These are phyloP conservation scores for Coleophora flavipennella DNA, from an alignment of 2,888 invertebrate genomes.

Conservation along the genomic window DNA sequence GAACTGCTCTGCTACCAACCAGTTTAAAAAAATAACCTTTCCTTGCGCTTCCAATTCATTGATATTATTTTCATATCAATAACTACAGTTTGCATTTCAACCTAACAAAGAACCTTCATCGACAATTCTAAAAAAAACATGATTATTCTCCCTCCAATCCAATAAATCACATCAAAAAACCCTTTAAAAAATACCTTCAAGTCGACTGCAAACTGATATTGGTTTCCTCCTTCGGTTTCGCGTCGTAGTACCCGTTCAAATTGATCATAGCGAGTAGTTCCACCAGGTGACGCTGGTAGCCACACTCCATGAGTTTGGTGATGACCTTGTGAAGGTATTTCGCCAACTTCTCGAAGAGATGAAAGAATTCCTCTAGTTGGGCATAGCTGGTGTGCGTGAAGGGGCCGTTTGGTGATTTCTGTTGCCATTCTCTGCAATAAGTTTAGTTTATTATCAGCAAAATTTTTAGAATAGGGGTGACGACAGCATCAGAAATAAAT, in stretches of 20 bases:
- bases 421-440: constrained; percentile 71
- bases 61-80: too few relatives aligned
- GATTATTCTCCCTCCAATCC: too few relatives aligned
- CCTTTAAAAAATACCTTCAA: neutral
- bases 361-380: constrained; percentile 72
- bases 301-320: constrained; percentile 75
- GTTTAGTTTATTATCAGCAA: neutral
- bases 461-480: too few relatives aligned
- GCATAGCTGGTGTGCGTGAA: constrained; percentile 74
- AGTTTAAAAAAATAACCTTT: too few relatives aligned
- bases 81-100: too few relatives aligned
- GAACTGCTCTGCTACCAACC: too few relatives aligned
- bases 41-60: too few relatives aligned
- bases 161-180: too few relatives aligned
- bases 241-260: constrained; percentile 73
- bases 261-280: constrained; percentile 78
- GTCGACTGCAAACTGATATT: constrained; percentile 29
- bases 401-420: constrained; percentile 47
- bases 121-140: too few relatives aligned
- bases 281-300: constrained; percentile 77
- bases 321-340: constrained; percentile 75
- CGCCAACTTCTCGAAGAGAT: constrained; percentile 73
- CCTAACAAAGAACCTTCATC: too few relatives aligned
- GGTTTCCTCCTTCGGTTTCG: constrained; percentile 36
- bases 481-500: too few relatives aligned